Base-by-base conservation (phyloP, 2,888 invertebrate genomes). In the Alloscopus bannaensis region DNA sequence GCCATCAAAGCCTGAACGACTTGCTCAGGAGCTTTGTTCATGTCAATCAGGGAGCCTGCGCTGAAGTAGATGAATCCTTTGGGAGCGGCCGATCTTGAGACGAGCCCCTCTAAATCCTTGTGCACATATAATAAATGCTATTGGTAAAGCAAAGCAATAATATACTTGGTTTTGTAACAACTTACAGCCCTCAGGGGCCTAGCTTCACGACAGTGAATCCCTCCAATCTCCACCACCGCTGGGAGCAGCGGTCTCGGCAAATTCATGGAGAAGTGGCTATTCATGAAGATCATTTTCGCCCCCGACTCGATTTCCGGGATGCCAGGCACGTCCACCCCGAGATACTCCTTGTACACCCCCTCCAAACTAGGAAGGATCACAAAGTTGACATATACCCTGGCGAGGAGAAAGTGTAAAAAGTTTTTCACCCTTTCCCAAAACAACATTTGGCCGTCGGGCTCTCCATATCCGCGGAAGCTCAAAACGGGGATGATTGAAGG, bases 41-140 rank as follows among this genome's bases (percentile, higher is more conserved):
- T 93, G 84, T 92, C 91, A 0, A 95, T 94, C 1, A 94, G 94
- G 0, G 95, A 94, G 0, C 95, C 95, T 94, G 95, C 94, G 40
- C 94, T 94, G 13, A 95, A 93, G 88, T 93, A 95, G 75, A 95
- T 92, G 87, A 95, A 95, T 3, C 95, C 95, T 31, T 92, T 88
- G 22, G 89, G 87, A 0, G 93, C 91, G 66, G 90, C 90, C 84
- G 62, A 52, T 29, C 50, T 66, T 22, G 64, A 65, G 1, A 82
- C 52, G 59, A 83, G 80, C 16, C 70, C 64, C n/a, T 73, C 73
- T n/a, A 83, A 26, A 59, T 75, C 71, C 80, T 82, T 8, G 4
- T 18, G 16, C 52, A 29, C 24, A 26, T 13, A 68, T n/a, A 31
- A n/a, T 50, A 4, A 3, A n/a, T n/a, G n/a, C n/a, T n/a, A n/a